Evolutionary conservation across 1,140 invertebrate genomes (phyloP), one percentile per base, ranked within the genome.

Genomic region (Drosophila virilis): DNA sequence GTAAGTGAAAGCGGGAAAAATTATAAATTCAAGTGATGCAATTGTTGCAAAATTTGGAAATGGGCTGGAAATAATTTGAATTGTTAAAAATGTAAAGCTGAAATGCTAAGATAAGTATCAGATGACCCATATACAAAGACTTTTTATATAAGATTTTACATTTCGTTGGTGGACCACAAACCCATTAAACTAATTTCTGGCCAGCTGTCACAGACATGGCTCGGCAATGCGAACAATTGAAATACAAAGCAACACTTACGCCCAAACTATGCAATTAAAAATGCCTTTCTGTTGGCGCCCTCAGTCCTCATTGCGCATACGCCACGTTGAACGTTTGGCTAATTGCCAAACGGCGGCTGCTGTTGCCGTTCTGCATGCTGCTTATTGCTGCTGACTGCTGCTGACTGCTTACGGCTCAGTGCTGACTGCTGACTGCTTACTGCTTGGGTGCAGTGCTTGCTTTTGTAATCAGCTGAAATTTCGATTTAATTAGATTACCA

Each of bases 401-500:
- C n/a, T n/a, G 17, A 22, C 32, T 22, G 45, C 58, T 13, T n/a
- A 28, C 28, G 35, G 42, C 35, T 8, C 6, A 17, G 40, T 45
- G 17, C 37, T 61, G 35, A 40, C 4, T 37, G 43, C 62, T 22
- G 15, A 66, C 65, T 28, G 22, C 22, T 48, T 48, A 12, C 22
- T 12, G 38, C 12, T 46, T 6, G 22, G 22, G 22, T 28, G 22
- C 22, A 28, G 22, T 48, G 57, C 66, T 38, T 32, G 74, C 68
- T 83, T 84, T 84, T 77, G 81, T 77, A 84, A 85, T 77, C 77
- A 77, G 74, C 77, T 84, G 54, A 84, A 85, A 85, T 85, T 84
- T 84, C 81, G 74, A 85, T 80, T 84, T 84, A 84, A 84, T 84
- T 84, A 84, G 81, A 80, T 84, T 84, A 85, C 81, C 81, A 85